These are phyloP conservation scores for Sardina pilchardus DNA, from an alignment of 2,113 vertebrate species.

Conservation along the genomic window DNA sequence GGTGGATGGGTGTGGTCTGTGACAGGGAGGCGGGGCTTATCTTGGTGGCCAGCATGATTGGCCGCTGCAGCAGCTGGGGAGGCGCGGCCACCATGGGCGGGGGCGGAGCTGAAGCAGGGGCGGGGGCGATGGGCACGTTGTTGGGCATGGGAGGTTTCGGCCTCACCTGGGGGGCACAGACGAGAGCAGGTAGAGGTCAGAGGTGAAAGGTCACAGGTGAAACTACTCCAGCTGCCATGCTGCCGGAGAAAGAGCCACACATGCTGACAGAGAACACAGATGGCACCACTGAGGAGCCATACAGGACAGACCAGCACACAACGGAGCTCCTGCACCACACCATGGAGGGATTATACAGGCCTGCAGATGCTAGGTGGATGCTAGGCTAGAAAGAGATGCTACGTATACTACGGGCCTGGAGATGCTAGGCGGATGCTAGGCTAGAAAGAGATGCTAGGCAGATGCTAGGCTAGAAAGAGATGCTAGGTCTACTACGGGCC, in stretches of 20 bases:
- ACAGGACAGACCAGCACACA: background rate
- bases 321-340: background rate
- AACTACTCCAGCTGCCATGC: conserved; percentile 35
- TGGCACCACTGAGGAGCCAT: conserved; percentile 49
- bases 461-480: no score
- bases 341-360: no score
- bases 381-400: no score
- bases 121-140: conserved; percentile 95
- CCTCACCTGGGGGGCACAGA: conserved; percentile 78
- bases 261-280: conserved; percentile 19
- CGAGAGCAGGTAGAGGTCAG: background rate
- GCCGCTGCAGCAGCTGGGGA: conserved; percentile 90
- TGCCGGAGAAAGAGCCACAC: background rate
- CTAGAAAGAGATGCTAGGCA: no score
- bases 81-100: conserved; percentile 97
- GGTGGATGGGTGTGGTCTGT: conserved; percentile 89
- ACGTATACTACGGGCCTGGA: no score
- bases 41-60: conserved; percentile 93
- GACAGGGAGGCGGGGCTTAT: conserved; percentile 83
- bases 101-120: conserved; percentile 64
- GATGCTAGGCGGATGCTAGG: no score
- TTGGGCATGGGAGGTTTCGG: conserved; percentile 87
- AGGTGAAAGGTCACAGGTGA: conserved; percentile 13
- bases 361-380: no score
- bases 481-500: no score